phyloP scores from a whole-genome alignment of 2,888 invertebrate genomes.

The Diaphora mendica region DNA sequence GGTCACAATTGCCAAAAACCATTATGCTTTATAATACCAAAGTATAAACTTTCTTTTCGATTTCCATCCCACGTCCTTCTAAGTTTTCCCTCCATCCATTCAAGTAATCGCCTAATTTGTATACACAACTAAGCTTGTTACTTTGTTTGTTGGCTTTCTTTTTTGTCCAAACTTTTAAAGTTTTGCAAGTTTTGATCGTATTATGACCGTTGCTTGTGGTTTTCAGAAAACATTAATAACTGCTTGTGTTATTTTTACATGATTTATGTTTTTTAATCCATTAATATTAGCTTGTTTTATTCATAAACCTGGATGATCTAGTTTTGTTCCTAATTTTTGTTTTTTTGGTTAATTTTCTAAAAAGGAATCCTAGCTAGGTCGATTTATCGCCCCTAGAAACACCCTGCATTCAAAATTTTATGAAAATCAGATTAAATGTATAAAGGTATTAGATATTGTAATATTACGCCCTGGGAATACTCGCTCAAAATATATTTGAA shows the following conservation, averaged over 20 bases:
- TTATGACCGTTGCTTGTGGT: slow-evolving; percentile 7
- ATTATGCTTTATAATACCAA: background rate
- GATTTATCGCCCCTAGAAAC: too few species aligned
- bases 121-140: slow-evolving; percentile 59
- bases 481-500: too few species aligned
- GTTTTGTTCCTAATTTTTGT: too few species aligned
- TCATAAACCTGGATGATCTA: too few species aligned
- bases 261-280: too few species aligned
- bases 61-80: background rate
- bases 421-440: too few species aligned
- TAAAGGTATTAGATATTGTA: too few species aligned
- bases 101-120: slow-evolving; percentile 55
- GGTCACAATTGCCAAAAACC: background rate
- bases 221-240: background rate
- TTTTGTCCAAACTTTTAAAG: slow-evolving; percentile 40
- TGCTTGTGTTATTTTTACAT: background rate
- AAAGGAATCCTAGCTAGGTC: too few species aligned
- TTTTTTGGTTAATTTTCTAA: too few species aligned
- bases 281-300: too few species aligned
- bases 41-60: background rate
- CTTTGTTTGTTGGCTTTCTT: slow-evolving; percentile 54
- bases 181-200: slow-evolving; percentile 18
- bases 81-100: slow-evolving; percentile 31
- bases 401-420: too few species aligned
- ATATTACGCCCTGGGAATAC: too few species aligned